Conservation (phyloP, 2,797 vertebrate genomes). For the Gouania willdenowi region DNA sequence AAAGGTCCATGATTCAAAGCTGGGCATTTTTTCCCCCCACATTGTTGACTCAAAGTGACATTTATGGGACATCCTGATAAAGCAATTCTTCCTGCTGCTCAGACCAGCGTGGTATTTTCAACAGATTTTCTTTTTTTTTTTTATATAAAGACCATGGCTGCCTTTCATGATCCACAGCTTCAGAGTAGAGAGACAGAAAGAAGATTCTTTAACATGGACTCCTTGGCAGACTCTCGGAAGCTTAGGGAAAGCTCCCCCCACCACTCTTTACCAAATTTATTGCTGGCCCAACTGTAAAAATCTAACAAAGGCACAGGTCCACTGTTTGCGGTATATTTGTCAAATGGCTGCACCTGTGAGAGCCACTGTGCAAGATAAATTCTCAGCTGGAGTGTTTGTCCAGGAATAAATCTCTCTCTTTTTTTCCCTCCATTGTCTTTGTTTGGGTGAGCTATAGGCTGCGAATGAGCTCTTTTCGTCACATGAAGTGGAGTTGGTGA, state of each 20-base stretch:
- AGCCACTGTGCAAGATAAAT: conserved; percentile 88
- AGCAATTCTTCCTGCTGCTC: conserved; percentile 69
- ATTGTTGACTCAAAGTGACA: conserved; percentile 76
- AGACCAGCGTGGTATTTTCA: conserved; percentile 57
- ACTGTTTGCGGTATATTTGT: conserved; percentile 88
- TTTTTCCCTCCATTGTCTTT: conserved; percentile 67
- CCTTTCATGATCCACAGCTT: conserved; percentile 70
- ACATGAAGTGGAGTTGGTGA: conserved; percentile 80
- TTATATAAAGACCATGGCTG: conserved; percentile 45
- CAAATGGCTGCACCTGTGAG: conserved; percentile 91
- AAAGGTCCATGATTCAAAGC: conserved; percentile 61
- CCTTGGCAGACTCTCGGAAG: conserved; percentile 69
- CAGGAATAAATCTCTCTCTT: conserved; percentile 87
- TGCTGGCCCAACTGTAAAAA: conserved; percentile 81
- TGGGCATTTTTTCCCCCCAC: conserved; percentile 37
- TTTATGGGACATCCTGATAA: conserved; percentile 78
- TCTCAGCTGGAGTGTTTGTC: conserved; percentile 74
- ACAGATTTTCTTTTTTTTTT: conserved; percentile 44
- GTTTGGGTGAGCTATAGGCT: conserved; percentile 70
- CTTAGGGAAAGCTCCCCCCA: conserved; percentile 73
- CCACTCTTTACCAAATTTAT: conserved; percentile 93
- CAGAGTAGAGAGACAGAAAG: conserved; percentile 65
- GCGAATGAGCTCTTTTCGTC: conserved; percentile 79
- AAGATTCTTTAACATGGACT: conserved; percentile 74
- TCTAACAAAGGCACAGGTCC: conserved; percentile 80